phyloP scores from a whole-genome alignment of 2,888 invertebrate species.

The Tetragonisca angustula region DNA sequence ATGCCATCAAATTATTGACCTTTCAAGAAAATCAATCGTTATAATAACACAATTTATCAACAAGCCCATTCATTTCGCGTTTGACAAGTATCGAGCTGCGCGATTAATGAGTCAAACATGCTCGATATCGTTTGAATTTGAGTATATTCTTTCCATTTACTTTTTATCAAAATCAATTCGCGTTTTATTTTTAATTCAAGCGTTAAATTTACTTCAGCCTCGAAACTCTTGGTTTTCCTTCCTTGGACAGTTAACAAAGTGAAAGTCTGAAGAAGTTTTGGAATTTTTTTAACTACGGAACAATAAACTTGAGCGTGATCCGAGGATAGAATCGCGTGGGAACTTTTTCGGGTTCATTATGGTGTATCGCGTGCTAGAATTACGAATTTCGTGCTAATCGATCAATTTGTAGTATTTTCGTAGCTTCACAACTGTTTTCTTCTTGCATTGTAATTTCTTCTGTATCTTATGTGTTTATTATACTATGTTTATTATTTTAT shows the following conservation, averaged over 20 bases:
- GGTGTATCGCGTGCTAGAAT: too few relatives aligned
- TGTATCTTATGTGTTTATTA: not conserved
- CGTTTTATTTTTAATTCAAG: not conserved
- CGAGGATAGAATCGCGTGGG: not conserved
- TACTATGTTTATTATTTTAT: not conserved
- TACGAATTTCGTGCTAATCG: too few relatives aligned
- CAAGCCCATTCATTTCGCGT: too few relatives aligned
- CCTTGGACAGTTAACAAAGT: not conserved
- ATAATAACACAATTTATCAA: too few relatives aligned
- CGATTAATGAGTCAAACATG: too few relatives aligned
- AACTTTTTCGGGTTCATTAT: not conserved
- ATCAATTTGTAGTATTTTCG: not conserved
- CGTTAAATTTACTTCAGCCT: not conserved
- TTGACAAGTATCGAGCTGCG: too few relatives aligned
- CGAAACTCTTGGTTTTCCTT: not conserved
- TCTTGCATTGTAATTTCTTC: not conserved
- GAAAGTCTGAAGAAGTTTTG: not conserved
- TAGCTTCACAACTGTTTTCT: not conserved
- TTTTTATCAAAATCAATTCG: not conserved
- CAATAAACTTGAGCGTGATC: not conserved
- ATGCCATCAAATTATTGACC: too few relatives aligned
- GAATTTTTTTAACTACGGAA: not conserved
- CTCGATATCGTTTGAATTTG: too few relatives aligned
- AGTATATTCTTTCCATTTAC: too few relatives aligned
- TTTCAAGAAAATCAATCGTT: too few relatives aligned